Evolutionary conservation across 2,888 invertebrate species (phyloP).

Genomic region (Cephus sareptanus): DNA sequence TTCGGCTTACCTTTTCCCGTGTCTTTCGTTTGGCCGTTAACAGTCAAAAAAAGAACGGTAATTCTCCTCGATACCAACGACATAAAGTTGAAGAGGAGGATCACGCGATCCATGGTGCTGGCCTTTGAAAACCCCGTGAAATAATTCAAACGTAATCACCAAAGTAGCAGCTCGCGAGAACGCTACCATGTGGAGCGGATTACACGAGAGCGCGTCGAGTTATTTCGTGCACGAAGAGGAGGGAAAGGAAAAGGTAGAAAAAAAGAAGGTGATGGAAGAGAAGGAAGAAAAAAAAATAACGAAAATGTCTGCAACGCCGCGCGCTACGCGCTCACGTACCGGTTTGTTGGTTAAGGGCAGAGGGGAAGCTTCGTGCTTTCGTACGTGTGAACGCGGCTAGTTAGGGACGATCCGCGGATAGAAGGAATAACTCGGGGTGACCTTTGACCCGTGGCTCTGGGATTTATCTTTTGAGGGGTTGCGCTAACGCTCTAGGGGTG

Average conservation of each 20-base stretch:
- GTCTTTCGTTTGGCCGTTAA: too few species aligned
- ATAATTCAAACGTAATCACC: too few species aligned
- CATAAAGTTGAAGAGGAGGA: too few species aligned
- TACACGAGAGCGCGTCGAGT: neutral
- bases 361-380: constrained; percentile 12
- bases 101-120: too few species aligned
- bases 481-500: neutral
- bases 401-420: constrained; percentile 15
- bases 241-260: neutral
- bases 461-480: neutral
- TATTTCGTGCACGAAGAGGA: neutral
- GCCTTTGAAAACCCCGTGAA: too few species aligned
- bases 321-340: too few species aligned
- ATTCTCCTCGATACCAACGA: too few species aligned
- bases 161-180: too few species aligned
- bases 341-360: neutral
- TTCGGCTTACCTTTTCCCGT: too few species aligned
- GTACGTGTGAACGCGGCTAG: constrained; percentile 22
- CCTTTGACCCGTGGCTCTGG: constrained; percentile 11
- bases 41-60: too few species aligned
- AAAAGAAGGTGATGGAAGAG: neutral
- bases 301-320: too few species aligned
- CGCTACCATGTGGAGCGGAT: constrained; percentile 1
- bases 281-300: neutral
- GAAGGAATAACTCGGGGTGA: constrained; percentile 11